Conservation (phyloP, 2,888 invertebrate genomes). For the Eupithecia inturbata region DNA sequence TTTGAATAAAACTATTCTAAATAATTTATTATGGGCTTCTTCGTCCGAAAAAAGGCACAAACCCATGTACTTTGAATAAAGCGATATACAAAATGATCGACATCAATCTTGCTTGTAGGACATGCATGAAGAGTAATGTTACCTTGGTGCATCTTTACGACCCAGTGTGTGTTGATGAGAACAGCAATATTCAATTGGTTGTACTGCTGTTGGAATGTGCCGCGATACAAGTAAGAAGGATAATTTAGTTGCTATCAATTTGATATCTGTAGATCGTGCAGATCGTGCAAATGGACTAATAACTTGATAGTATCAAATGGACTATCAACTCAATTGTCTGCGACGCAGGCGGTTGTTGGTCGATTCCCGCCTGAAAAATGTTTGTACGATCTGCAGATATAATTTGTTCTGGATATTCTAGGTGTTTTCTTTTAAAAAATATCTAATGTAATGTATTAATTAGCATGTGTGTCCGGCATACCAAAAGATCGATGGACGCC, state of each 20-base stretch:
- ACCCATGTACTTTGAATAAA: neutral
- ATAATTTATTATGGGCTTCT: neutral
- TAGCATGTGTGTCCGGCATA: too few relatives aligned
- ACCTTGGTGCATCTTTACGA: slow-evolving; percentile 64
- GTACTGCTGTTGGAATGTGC: slow-evolving; percentile 67
- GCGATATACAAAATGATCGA: slow-evolving; percentile 47
- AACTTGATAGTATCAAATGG: too few relatives aligned
- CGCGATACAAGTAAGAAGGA: slow-evolving; percentile 58
- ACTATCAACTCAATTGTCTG: neutral
- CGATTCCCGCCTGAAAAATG: neutral
- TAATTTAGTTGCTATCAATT: neutral
- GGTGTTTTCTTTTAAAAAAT: neutral
- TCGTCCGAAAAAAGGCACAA: neutral
- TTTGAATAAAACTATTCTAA: neutral
- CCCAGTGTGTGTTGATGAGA: slow-evolving; percentile 61
- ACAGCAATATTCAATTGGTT: slow-evolving; percentile 58
- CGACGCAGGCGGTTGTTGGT: neutral
- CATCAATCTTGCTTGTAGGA: slow-evolving; percentile 66
- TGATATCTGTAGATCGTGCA: too few relatives aligned
- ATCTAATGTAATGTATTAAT: neutral
- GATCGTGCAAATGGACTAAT: too few relatives aligned
- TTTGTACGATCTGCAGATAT: neutral
- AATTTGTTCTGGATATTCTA: neutral
- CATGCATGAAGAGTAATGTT: slow-evolving; percentile 71
- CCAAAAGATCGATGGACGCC: too few relatives aligned